Conservation (phyloP, 2,888 invertebrate species). For the Leptopterna dolabrata region DNA sequence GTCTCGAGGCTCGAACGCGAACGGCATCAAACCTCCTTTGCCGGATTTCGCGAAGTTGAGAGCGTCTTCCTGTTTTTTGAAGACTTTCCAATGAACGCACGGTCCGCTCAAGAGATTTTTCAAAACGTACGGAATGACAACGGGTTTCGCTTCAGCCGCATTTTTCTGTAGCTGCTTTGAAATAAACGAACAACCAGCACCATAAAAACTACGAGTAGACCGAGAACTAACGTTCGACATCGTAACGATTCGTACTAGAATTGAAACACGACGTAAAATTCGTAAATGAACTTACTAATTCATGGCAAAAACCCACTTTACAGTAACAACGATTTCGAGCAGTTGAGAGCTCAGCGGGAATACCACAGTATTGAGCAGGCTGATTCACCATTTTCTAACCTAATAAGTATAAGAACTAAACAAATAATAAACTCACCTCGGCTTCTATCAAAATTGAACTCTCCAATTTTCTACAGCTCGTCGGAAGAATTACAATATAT, state of each 20-base stretch:
- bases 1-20: constrained; percentile 67
- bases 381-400: no score
- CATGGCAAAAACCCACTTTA: no score
- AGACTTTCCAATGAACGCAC: constrained; percentile 66
- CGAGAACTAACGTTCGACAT: background rate
- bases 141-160: background rate
- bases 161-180: background rate
- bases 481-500: no score
- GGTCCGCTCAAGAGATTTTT: constrained; percentile 65
- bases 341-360: no score
- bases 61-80: constrained; percentile 67
- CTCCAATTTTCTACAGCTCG: no score
- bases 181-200: background rate
- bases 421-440: no score
- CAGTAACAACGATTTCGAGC: no score
- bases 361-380: no score
- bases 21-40: constrained; percentile 66
- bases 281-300: no score
- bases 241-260: background rate
- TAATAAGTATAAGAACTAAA: no score
- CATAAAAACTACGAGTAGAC: constrained; percentile 20
- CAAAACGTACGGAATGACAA: constrained; percentile 51
- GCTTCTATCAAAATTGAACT: no score
- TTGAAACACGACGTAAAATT: no score
- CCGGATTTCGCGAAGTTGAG: constrained; percentile 64